Conservation (phyloP, 2,113 vertebrate genomes). For the Lycaon pictus region DNA sequence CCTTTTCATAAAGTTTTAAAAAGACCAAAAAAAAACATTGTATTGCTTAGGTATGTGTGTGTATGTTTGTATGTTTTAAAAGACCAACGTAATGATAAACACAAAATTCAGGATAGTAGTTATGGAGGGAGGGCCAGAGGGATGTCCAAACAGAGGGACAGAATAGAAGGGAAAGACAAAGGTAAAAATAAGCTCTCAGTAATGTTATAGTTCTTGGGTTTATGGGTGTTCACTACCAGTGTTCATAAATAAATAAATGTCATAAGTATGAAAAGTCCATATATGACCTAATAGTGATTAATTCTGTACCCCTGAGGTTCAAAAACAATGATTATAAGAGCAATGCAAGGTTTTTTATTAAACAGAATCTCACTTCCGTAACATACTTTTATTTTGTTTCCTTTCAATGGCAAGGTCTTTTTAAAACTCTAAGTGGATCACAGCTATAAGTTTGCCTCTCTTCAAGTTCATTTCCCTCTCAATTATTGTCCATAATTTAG, state of each 20-base stretch:
- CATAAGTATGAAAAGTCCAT: neutral
- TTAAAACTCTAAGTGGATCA: neutral
- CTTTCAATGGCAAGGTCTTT: slow-evolving; percentile 14
- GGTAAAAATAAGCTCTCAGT: slow-evolving; percentile 30
- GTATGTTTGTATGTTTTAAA: neutral
- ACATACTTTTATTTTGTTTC: neutral
- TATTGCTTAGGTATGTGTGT: neutral
- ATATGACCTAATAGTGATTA: neutral
- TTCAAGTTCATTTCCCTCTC: neutral
- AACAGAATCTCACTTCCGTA: neutral
- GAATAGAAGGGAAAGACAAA: neutral
- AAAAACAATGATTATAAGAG: slow-evolving; percentile 54
- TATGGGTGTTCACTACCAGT: neutral
- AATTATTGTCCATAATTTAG: neutral
- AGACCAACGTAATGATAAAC: neutral
- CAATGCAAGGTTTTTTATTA: slow-evolving; percentile 11
- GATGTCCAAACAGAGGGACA: neutral
- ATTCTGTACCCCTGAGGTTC: neutral
- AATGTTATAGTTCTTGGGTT: slow-evolving; percentile 23
- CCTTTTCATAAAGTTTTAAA: slow-evolving; percentile 3
- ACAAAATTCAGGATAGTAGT: slow-evolving; percentile 11
- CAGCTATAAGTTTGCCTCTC: neutral
- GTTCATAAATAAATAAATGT: slow-evolving; percentile 13
- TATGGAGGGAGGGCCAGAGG: neutral
- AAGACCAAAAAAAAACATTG: neutral